Base-by-base conservation (phyloP, 2,888 invertebrate species). In the Agrotis clavis region DNA sequence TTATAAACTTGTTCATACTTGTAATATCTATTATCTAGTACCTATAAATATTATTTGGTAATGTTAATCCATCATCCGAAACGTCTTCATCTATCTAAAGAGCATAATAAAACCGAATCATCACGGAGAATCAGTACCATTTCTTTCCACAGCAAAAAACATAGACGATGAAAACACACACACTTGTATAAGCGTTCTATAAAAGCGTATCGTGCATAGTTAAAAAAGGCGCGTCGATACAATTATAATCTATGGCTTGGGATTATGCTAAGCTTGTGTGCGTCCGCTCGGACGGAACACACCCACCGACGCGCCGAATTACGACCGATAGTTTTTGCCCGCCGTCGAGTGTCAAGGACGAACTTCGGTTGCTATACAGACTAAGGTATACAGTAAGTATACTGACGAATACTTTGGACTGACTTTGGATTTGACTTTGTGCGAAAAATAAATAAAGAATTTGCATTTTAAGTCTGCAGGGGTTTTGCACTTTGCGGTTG, bases 311-410 rank as follows among this genome's bases (percentile, higher is more conserved):
- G 92, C 92, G 90, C 94, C 93, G 92, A 94, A 93, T 92, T 93
- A 90, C 90, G 92, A 91, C 89, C 91, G 93, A 92, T 92, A 92
- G 92, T 94, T 95, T 95, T 94, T 95, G 95, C 90, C 92, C 94
- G 94, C 92, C 87, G 90, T 83, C 89, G 91, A 94, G 95, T 95
- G 95, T 95, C 96, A 96, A 95, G 96, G 95, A 93, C 95, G 91
- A 88, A 87, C 89, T 88, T 90, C 92, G 93, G 94, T 94, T 94
- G 90, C 90, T 88, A 90, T 82, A 73, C 73, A 70, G 70, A 67
- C 16, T 25, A n/a, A 56, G 30, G 66, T 56, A 71, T 59, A 69
- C 41, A 41, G 47, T 25, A n/a, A 54, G 53, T 73, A 35, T 80
- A 74, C 81, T 77, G 84, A 86, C 83, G 78, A 75, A 78, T 79